Percentiles rank a stretch among this genome's conserved stretches.
Conservation (phyloP, 2,888 invertebrate genomes). For the Seladonia tumulorum region DNA sequence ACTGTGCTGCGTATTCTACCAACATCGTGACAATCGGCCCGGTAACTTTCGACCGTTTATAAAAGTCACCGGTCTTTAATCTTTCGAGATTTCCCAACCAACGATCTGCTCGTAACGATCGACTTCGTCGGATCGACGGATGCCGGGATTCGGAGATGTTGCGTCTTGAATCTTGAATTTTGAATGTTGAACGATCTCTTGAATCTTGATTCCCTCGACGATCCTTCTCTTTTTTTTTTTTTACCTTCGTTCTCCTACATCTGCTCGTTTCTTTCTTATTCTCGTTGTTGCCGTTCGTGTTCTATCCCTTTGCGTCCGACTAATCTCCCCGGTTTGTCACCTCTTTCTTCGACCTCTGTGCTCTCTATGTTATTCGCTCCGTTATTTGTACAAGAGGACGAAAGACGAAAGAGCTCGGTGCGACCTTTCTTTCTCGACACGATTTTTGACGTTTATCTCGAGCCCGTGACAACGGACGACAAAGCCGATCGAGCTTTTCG, state of each 20-base stretch:
- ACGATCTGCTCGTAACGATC: neutral
- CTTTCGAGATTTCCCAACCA: neutral
- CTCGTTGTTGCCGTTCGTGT: neutral
- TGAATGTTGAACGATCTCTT: neutral
- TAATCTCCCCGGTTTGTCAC: neutral
- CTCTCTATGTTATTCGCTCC: neutral
- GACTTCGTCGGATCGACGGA: neutral
- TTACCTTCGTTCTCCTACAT: neutral
- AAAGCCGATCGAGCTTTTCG: constrained; percentile 50
- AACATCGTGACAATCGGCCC: constrained; percentile 72
- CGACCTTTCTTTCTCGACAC: constrained; percentile 39
- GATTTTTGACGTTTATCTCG: constrained; percentile 43
- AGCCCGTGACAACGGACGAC: constrained; percentile 57
- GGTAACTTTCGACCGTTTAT: neutral
- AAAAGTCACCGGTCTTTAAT: neutral
- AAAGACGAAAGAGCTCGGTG: neutral
- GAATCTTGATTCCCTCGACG: neutral
- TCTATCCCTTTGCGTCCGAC: neutral
- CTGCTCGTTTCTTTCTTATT: neutral
- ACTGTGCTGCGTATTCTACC: constrained; percentile 75
- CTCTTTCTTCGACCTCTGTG: neutral
- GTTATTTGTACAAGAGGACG: neutral
- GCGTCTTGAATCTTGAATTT: neutral
- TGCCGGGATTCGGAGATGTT: neutral
- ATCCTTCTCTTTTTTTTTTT: neutral